Evolutionary conservation across 2,888 invertebrate species (phyloP), one percentile per base, ranked within the genome.

Genomic region (Aphidoletes aphidimyza): DNA sequence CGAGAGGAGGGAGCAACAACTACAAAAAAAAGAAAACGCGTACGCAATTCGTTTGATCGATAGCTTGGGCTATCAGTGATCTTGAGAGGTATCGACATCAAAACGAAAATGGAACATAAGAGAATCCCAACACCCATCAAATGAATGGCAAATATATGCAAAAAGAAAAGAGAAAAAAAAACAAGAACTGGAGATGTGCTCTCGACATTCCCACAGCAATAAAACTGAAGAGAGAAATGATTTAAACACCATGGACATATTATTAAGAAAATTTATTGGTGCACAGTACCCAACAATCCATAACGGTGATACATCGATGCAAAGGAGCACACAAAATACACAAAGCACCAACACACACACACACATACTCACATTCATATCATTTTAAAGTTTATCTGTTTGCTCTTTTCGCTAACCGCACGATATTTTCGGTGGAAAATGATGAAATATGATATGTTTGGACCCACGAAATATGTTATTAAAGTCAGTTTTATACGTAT

Each of bases 361-460:
- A 39, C 6, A 47, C 6, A 22, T 0, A 22, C 54, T 6, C 30
- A 30, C 69, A 69, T 69, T 34, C 30, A 69, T 69, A 69, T 69
- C 69, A 69, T 69, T 69, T 69, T 30, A 69, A 69, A 69, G 30
- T 69, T 69, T 69, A 69, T 69, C 69, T 69, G 9, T 81, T 37
- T 81, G n/a, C 22, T 37, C 22, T 37, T 81, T 81, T 37, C n/a
- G n/a, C 26, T 36, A 37, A 22, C 81, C 81, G 37, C 36, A 37
- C 37, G 37, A 81, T 81, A 81, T 37, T 81, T 81, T 81, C n/a
- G 81, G 37, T 81, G 37, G 37, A 22, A 81, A 81, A 81, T 81
- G 81, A 81, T 81, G 81, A 81, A 81, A 81, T 81, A 81, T 81
- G 37, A 81, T 81, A 81, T 81, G 81, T 81, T 81, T 81, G 81